These are phyloP conservation scores for Monomorium pharaonis DNA, from an alignment of 1,140 invertebrate genomes.

Conservation along the genomic window DNA sequence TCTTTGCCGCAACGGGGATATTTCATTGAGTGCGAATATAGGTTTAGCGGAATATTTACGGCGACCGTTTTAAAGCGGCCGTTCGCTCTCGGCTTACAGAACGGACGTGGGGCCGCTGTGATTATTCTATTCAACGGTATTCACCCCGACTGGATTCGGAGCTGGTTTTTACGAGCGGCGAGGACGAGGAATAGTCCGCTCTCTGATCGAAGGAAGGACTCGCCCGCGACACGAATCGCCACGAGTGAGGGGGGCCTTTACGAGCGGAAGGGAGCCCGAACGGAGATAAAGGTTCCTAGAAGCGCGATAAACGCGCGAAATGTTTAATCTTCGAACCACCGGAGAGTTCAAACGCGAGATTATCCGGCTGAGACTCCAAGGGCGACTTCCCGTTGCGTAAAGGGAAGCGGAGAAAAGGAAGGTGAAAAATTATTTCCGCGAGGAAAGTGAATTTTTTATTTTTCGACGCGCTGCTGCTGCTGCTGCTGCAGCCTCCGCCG, in stretches of 20 bases:
- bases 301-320: slow-evolving; percentile 37
- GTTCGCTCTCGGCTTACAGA: slow-evolving; percentile 8
- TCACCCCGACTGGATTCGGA: slow-evolving; percentile 45
- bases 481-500: background rate
- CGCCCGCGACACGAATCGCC: slow-evolving; percentile 41
- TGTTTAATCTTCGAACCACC: background rate
- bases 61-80: slow-evolving; percentile 20
- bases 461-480: no score
- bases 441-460: slow-evolving; percentile 10
- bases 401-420: no score
- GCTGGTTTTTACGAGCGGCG: slow-evolving; percentile 44
- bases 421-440: background rate
- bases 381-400: background rate
- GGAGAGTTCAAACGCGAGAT: background rate
- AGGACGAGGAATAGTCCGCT: slow-evolving; percentile 5
- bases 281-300: slow-evolving; percentile 17
- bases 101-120: slow-evolving; percentile 3
- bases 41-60: slow-evolving; percentile 19
- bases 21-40: slow-evolving; percentile 19
- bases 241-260: slow-evolving; percentile 25
- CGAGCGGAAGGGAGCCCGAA: background rate
- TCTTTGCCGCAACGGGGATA: background rate
- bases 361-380: background rate
- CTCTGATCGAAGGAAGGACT: slow-evolving; percentile 46
- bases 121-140: slow-evolving; percentile 52